These are phyloP conservation scores for Australoheros scitulus DNA, from an alignment of 2,113 vertebrate genomes.

Conservation along the genomic window DNA sequence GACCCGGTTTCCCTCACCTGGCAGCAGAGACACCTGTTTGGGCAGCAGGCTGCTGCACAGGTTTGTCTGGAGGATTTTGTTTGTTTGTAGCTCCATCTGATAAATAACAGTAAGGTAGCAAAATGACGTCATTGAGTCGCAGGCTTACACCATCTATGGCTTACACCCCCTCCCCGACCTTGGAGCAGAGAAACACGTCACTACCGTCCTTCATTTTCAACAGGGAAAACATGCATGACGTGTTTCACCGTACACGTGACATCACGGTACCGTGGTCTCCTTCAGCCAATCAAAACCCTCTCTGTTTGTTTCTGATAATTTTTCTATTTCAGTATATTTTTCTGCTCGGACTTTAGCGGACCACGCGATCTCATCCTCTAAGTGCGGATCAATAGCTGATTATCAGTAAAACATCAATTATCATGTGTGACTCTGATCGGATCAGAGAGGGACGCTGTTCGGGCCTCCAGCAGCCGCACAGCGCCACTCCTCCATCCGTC, in stretches of 20 bases:
- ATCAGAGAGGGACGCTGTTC: background rate
- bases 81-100: no score
- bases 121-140: background rate
- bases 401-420: background rate
- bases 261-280: background rate
- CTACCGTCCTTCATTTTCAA: background rate
- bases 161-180: background rate
- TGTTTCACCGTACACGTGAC: background rate
- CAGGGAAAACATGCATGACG: background rate
- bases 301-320: background rate
- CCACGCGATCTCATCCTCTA: constrained; percentile 10
- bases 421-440: background rate
- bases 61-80: no score
- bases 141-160: background rate
- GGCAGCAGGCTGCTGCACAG: no score
- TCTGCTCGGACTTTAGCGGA: background rate
- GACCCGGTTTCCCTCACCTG: no score
- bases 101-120: background rate
- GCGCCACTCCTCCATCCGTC: background rate
- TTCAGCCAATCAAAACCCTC: constrained; percentile 13
- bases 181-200: background rate
- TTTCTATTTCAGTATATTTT: background rate
- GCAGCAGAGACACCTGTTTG: no score
- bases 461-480: constrained; percentile 18
- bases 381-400: background rate